phyloP scores from a whole-genome alignment of 2,888 invertebrate genomes.

The Lobophora halterata region DNA sequence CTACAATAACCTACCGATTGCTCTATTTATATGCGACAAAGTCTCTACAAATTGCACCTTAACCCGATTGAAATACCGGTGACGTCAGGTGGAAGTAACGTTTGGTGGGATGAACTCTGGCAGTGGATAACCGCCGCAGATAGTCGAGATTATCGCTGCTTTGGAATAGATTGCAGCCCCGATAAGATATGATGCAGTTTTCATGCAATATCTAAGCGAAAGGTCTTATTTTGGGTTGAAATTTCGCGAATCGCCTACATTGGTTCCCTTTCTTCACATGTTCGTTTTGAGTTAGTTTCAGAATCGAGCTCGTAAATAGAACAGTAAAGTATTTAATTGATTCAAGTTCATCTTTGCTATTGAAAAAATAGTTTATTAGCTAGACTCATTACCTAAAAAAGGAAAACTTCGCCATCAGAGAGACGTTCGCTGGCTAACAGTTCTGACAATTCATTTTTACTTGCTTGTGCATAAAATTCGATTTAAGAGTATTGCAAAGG shows the following conservation, averaged over 20 bases:
- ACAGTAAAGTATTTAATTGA: no score
- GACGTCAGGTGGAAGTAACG: conserved; percentile 13
- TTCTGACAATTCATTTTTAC: no score
- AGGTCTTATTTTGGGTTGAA: not conserved
- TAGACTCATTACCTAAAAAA: not conserved
- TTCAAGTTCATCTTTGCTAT: no score
- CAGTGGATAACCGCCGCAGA: conserved; percentile 29
- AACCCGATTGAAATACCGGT: conserved; percentile 11
- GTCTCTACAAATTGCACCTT: conserved; percentile 30
- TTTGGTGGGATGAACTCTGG: conserved; percentile 32
- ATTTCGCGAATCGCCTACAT: no score
- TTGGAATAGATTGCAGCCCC: conserved; percentile 43
- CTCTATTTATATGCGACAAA: conserved; percentile 6
- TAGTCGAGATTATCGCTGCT: conserved; percentile 28
- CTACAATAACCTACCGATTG: conserved; percentile 33
- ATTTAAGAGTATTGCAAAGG: no score
- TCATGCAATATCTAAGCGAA: not conserved
- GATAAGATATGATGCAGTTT: conserved; percentile 1
- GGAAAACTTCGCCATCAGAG: not conserved
- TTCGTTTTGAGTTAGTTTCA: no score
- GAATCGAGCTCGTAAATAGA: no score
- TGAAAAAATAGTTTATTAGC: no score
- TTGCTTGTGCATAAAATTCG: no score
- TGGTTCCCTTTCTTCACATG: no score
- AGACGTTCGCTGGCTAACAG: conserved; percentile 4